Evolutionary conservation across 2,113 vertebrate genomes (phyloP).

Genomic region (Zosterops pallidus): DNA sequence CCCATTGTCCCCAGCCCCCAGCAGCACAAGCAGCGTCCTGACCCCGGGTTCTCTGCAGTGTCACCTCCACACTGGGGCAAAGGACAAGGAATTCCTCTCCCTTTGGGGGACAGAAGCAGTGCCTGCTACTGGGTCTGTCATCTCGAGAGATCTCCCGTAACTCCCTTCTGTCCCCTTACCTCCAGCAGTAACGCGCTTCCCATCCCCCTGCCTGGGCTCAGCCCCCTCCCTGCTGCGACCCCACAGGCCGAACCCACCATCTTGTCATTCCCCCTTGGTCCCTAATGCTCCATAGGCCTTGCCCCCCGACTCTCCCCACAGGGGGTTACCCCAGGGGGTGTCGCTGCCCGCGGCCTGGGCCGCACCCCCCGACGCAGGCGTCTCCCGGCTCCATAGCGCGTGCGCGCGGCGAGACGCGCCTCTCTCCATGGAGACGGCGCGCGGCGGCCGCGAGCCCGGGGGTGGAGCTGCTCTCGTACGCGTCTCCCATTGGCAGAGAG

Average conservation of each 20-base stretch:
- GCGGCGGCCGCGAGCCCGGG: not conserved
- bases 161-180: no score
- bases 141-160: accelerated
- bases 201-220: not conserved
- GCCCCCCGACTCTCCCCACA: accelerated
- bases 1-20: not conserved
- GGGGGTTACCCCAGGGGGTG: not conserved
- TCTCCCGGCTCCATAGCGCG: not conserved
- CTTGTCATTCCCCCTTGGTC: no score
- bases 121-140: no score
- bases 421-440: not conserved
- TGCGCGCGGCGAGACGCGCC: not conserved
- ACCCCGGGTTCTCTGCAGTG: accelerated
- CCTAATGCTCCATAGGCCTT: no score
- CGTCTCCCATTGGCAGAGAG: not conserved
- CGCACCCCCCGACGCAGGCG: not conserved
- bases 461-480: accelerated
- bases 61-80: accelerated
- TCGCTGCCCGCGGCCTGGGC: no score
- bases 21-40: not conserved
- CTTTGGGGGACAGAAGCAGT: not conserved
- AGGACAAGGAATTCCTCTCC: not conserved
- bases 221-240: not conserved
- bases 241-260: not conserved
- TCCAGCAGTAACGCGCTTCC: not conserved